phyloP scores from a whole-genome alignment of 1,140 invertebrate species.

The Pogonus chalceus region DNA sequence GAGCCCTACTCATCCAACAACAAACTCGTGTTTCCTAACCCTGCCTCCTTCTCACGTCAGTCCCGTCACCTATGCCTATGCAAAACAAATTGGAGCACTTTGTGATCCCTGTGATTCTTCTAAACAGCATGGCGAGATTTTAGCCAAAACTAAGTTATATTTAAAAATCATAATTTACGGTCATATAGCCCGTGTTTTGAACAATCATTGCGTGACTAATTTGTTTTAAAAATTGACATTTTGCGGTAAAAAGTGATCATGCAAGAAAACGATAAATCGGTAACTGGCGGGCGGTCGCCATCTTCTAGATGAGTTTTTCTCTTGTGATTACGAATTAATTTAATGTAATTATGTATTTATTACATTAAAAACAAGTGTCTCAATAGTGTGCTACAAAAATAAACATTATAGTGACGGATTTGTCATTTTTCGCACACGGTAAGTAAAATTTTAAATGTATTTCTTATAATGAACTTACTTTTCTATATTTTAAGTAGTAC shows the following conservation, averaged over 20 bases:
- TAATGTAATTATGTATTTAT: slow-evolving; percentile 18
- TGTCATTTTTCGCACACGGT: neutral
- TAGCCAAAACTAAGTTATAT: neutral
- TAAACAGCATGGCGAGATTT: slow-evolving; percentile 13
- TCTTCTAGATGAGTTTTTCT: slow-evolving; percentile 46
- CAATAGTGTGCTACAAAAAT: slow-evolving; percentile 2
- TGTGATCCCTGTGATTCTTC: slow-evolving; percentile 12
- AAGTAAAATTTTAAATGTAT: neutral
- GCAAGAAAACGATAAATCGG: slow-evolving; percentile 45
- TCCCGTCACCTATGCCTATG: slow-evolving; percentile 28
- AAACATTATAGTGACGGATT: neutral
- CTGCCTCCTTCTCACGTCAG: slow-evolving; percentile 24
- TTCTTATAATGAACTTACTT: neutral
- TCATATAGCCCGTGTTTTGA: neutral
- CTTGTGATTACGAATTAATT: slow-evolving; percentile 28
- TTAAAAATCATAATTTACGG: neutral
- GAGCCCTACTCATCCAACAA: slow-evolving; percentile 3
- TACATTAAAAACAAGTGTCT: slow-evolving; percentile 15
- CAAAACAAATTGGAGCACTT: slow-evolving; percentile 13
- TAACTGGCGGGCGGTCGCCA: slow-evolving; percentile 43
- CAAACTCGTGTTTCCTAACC: slow-evolving; percentile 8
- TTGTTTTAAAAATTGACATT: slow-evolving; percentile 12
- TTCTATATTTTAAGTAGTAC: too few relatives aligned
- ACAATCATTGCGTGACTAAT: slow-evolving; percentile 1
- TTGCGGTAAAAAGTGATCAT: slow-evolving; percentile 31